Evolutionary conservation across 2,113 vertebrate species (phyloP).

Genomic region (Macquaria australasica): DNA sequence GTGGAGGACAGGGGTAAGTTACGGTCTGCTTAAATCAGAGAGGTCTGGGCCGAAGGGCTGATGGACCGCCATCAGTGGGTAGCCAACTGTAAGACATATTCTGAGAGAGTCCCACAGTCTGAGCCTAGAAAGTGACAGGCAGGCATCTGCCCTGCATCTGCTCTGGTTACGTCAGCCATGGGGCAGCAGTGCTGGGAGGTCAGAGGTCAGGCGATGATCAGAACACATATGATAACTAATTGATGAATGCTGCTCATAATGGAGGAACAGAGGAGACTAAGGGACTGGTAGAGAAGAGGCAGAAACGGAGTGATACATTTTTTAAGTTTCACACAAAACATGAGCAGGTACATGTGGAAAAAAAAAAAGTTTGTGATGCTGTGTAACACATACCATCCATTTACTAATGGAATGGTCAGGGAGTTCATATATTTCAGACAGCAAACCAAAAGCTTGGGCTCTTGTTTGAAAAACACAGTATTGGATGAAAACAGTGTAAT

Average conservation of each 20-base stretch:
- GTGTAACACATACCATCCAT: neutral
- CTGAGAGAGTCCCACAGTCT: conserved; percentile 32
- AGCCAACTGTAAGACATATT: neutral
- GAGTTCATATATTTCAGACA: neutral
- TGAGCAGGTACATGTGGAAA: neutral
- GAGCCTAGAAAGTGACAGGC: conserved; percentile 41
- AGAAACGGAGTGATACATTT: neutral
- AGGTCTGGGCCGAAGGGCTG: neutral
- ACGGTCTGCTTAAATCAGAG: conserved; percentile 15
- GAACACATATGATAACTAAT: conserved; percentile 45
- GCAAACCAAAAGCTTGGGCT: neutral
- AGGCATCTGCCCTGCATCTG: conserved; percentile 35
- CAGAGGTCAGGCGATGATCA: conserved; percentile 29
- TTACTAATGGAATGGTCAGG: neutral
- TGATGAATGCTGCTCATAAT: conserved; percentile 11
- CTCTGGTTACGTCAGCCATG: conserved; percentile 32
- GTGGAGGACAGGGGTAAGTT: neutral
- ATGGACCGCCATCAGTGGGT: neutral
- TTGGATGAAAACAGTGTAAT: neutral
- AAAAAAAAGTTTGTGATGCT: neutral
- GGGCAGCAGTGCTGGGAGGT: conserved; percentile 14
- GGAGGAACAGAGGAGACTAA: neutral
- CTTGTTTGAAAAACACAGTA: neutral
- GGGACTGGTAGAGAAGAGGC: neutral
- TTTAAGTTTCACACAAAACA: neutral